A percentile compares a stretch with the other conserved stretches of the same genome.
These are phyloP conservation scores for Drosophila meridiana DNA, from an alignment of 2,888 invertebrate species.

Conservation along the genomic window DNA sequence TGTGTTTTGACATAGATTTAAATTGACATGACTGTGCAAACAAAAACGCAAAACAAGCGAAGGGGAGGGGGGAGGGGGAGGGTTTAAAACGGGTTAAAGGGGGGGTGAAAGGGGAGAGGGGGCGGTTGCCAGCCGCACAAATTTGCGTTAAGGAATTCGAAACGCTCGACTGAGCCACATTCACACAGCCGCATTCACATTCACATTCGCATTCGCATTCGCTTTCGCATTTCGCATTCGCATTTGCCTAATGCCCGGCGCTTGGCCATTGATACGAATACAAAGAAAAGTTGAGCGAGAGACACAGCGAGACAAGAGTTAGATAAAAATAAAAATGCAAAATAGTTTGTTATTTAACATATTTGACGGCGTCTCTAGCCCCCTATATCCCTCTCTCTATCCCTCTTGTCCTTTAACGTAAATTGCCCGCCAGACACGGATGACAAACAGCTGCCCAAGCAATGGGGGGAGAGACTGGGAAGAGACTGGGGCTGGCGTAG, in stretches of 20 bases:
- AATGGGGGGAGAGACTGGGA: neutral
- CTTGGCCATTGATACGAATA: conserved; percentile 59
- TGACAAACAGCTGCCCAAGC: conserved; percentile 59
- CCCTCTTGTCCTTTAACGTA: conserved; percentile 36
- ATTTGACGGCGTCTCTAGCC: conserved; percentile 52
- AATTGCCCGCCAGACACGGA: conserved; percentile 70
- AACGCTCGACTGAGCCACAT: conserved; percentile 45
- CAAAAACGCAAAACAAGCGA: conserved; percentile 44
- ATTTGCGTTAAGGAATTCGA: conserved; percentile 71
- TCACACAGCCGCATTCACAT: conserved; percentile 28
- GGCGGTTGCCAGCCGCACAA: conserved; percentile 64
- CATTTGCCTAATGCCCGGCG: conserved; percentile 67
- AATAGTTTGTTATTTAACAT: conserved; percentile 81
- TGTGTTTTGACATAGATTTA: conserved; percentile 81
- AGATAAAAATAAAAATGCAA: conserved; percentile 73
- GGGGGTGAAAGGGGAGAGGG: neutral
- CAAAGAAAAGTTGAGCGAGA: conserved; percentile 20
- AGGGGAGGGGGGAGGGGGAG: neutral
- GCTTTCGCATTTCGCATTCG: conserved; percentile 31
- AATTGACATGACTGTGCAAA: conserved; percentile 78
- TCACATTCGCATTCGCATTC: conserved; percentile 15
- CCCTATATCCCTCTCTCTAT: neutral
- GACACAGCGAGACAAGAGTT: conserved; percentile 15
- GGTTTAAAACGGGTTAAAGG: too few relatives aligned
- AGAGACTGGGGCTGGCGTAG: too few relatives aligned